Percentiles rank a stretch among this genome's conserved stretches.
phyloP scores from a whole-genome alignment of 2,113 vertebrate species.

The Apteryx mantelli region DNA sequence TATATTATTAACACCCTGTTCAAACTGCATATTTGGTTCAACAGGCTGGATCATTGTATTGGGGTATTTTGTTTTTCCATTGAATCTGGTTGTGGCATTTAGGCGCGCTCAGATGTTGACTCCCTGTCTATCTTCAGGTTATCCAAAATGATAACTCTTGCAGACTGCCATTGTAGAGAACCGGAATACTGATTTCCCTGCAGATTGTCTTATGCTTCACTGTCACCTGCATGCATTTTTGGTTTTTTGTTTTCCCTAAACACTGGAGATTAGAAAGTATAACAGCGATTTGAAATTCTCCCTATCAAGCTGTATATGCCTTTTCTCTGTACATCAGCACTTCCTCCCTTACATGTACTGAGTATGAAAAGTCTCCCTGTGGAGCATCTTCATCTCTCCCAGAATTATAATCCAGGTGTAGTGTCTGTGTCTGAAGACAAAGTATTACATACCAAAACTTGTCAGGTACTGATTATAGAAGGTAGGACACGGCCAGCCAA shows the following conservation, averaged over 20 bases:
- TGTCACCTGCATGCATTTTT: background rate
- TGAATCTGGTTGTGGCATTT: background rate
- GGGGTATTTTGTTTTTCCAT: background rate
- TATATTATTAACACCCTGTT: background rate
- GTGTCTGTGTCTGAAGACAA: too few relatives aligned
- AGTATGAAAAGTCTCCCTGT: too few relatives aligned
- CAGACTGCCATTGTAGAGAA: background rate
- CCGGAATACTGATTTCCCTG: background rate
- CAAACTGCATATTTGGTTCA: background rate
- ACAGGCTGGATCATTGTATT: background rate
- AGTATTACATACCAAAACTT: too few relatives aligned
- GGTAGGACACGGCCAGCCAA: background rate
- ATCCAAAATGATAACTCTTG: background rate
- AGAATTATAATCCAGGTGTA: too few relatives aligned
- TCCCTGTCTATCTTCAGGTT: background rate
- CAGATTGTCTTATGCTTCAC: background rate
- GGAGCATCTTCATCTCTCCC: too few relatives aligned
- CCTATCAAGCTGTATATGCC: too few relatives aligned
- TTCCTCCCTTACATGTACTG: too few relatives aligned
- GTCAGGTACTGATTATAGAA: background rate
- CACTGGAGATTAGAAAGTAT: background rate
- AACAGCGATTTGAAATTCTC: too few relatives aligned
- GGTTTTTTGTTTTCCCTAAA: background rate
- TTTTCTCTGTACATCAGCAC: too few relatives aligned
- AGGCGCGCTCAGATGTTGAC: too few relatives aligned